Evolutionary conservation across 1,140 invertebrate species (phyloP).

Genomic region (Argopecten irradians): DNA sequence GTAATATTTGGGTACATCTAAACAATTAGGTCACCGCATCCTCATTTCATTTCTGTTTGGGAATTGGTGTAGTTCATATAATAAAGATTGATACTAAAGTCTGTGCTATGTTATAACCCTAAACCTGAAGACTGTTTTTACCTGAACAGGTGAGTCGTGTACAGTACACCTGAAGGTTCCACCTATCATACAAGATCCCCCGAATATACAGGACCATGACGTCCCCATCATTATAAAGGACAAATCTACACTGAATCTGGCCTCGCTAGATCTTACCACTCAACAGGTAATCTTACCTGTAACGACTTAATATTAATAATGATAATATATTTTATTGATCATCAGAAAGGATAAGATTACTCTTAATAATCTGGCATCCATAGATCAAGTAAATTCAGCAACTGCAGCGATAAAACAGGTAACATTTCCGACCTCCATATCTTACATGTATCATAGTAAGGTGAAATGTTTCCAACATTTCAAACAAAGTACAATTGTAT

Average conservation of each 20-base stretch:
- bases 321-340: too few species aligned
- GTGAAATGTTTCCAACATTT: neutral
- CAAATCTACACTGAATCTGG: constrained; percentile 79
- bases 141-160: constrained; percentile 75
- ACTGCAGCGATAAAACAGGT: too few species aligned
- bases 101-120: neutral
- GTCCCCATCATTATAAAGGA: constrained; percentile 87
- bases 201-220: constrained; percentile 90
- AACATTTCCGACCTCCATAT: too few species aligned
- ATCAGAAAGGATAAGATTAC: too few species aligned
- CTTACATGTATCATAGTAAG: too few species aligned
- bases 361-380: too few species aligned
- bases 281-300: constrained; percentile 80
- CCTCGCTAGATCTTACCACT: constrained; percentile 94
- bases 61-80: too few species aligned
- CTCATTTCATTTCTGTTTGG: too few species aligned
- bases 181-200: constrained; percentile 79
- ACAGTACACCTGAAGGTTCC: constrained; percentile 78
- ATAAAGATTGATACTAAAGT: too few species aligned
- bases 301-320: neutral
- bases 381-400: too few species aligned
- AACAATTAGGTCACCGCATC: too few species aligned
- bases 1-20: too few species aligned
- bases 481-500: neutral
- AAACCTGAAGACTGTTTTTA: constrained; percentile 36